These are phyloP conservation scores for Yponomeuta malinellus DNA, from an alignment of 2,888 invertebrate genomes.

Conservation along the genomic window DNA sequence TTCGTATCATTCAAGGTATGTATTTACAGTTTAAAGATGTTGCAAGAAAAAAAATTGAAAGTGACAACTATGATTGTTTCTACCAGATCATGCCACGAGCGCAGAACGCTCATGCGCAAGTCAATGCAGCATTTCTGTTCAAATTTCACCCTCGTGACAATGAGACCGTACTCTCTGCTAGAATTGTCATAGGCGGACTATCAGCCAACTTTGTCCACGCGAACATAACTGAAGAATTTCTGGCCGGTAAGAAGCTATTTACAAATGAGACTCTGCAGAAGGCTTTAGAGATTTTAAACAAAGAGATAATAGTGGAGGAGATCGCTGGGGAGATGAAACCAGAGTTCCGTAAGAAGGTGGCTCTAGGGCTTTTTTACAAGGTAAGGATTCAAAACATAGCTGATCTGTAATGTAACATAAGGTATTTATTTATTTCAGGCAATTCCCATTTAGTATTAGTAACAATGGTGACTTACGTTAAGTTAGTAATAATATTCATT, in stretches of 20 bases:
- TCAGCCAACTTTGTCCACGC: conserved; percentile 74
- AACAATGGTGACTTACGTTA: too few species aligned
- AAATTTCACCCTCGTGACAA: conserved; percentile 58
- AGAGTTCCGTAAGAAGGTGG: conserved; percentile 76
- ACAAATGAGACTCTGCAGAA: conserved; percentile 64
- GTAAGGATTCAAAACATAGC: conserved; percentile 41
- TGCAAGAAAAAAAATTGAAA: not conserved
- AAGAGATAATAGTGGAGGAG: conserved; percentile 76
- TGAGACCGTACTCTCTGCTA: conserved; percentile 58
- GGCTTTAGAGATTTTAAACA: conserved; percentile 70
- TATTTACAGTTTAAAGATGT: not conserved
- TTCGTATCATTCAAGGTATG: conserved; percentile 28
- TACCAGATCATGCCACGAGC: conserved; percentile 81
- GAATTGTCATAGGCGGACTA: conserved; percentile 78
- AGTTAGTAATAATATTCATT: too few species aligned
- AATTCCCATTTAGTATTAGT: too few species aligned
- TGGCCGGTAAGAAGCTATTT: conserved; percentile 47
- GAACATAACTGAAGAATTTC: conserved; percentile 68
- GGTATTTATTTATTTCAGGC: too few species aligned
- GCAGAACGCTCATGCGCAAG: conserved; percentile 84
- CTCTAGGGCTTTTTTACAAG: conserved; percentile 80
- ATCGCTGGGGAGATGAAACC: conserved; percentile 76
- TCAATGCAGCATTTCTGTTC: conserved; percentile 83
- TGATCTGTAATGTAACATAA: too few species aligned
- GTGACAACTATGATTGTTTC: conserved; percentile 16